Conservation (phyloP, 2,797 vertebrate species). For the Spizella passerina region DNA sequence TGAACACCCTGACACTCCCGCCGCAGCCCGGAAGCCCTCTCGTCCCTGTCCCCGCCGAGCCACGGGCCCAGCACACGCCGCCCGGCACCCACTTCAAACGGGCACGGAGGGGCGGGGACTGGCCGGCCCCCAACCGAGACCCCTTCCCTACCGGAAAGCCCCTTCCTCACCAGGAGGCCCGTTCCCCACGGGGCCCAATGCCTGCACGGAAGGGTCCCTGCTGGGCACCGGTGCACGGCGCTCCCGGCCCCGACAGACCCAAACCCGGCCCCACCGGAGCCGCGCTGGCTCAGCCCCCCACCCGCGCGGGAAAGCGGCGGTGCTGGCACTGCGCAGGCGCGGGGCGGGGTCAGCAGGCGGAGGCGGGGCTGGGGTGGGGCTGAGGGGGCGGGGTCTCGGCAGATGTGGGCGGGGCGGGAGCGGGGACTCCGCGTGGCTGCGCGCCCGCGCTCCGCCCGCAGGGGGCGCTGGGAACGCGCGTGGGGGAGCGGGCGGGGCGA, state of each 20-base stretch:
- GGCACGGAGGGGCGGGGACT: not conserved
- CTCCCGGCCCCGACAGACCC: fast-evolving
- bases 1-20: not conserved
- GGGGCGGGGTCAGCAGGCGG: not conserved
- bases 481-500: fast-evolving
- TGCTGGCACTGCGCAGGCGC: not conserved
- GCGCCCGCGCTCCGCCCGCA: not conserved
- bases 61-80: not conserved
- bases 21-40: no score
- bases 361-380: fast-evolving
- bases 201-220: no score
- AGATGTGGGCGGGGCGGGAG: not conserved
- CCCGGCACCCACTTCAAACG: not conserved
- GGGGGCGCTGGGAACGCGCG: not conserved
- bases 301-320: not conserved
- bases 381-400: not conserved
- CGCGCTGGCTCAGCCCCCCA: not conserved
- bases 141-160: not conserved
- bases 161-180: not conserved
- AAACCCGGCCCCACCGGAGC: fast-evolving
- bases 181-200: not conserved
- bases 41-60: fast-evolving
- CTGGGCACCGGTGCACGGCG: fast-evolving
- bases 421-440: no score
- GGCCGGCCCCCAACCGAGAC: no score